Conservation (phyloP, 2,888 invertebrate species). For the Cataglyphis cursor region DNA sequence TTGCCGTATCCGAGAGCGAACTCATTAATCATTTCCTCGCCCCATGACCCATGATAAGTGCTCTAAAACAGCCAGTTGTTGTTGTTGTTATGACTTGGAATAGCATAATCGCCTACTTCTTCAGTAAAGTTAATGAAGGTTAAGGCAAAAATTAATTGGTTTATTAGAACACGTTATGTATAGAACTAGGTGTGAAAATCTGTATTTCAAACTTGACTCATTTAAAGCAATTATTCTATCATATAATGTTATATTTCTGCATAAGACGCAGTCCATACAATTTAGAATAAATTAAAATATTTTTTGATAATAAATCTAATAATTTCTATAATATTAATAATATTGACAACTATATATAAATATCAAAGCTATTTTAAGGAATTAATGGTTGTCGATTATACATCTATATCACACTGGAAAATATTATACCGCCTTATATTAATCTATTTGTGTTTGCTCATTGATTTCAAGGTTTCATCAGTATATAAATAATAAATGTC, state of each 20-base stretch:
- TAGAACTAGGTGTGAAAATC: neutral
- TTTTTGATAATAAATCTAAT: neutral
- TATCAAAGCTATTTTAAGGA: neutral
- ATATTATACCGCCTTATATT: neutral
- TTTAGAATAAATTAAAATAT: neutral
- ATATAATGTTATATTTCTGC: neutral
- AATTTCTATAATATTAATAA: neutral
- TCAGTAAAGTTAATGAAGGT: neutral
- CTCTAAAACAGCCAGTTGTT: conserved; percentile 1
- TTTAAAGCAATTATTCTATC: neutral
- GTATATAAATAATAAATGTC: neutral
- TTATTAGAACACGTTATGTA: neutral
- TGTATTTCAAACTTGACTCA: neutral
- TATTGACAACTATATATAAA: neutral
- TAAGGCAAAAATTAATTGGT: conserved; percentile 9
- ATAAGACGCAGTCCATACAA: neutral
- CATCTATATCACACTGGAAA: neutral
- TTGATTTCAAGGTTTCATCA: neutral
- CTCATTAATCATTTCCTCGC: conserved; percentile 22
- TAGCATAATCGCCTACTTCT: neutral
- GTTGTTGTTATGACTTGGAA: conserved; percentile 1
- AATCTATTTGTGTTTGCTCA: neutral
- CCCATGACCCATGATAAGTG: conserved; percentile 30
- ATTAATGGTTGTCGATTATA: neutral
- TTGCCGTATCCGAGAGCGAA: neutral